Conservation (phyloP, 92 coral and sea anemone species). For the Nematostella vectensis region DNA sequence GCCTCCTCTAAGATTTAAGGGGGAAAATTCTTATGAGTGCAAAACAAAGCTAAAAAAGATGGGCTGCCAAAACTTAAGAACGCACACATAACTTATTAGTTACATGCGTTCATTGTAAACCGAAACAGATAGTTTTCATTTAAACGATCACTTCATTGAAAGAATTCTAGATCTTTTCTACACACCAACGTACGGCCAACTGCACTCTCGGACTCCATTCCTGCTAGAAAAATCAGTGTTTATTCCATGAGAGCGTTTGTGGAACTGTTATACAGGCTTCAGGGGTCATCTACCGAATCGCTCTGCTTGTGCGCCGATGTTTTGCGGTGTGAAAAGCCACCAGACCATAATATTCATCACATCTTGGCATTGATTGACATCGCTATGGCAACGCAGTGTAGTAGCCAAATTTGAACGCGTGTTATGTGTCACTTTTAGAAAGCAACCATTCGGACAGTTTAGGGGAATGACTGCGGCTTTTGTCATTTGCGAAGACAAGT, state of each 20-base stretch:
- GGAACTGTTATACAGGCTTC: background rate
- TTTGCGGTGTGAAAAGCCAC: slow-evolving; percentile 27
- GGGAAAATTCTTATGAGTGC: slow-evolving; percentile 20
- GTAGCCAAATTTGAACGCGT: no score
- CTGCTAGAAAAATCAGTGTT: slow-evolving; percentile 39
- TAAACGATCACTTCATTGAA: no score
- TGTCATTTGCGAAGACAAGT: no score
- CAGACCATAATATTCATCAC: slow-evolving; percentile 66
- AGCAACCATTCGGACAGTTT: no score
- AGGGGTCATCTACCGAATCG: background rate
- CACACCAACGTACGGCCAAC: slow-evolving; percentile 84
- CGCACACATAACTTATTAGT: no score
- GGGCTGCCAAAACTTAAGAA: no score
- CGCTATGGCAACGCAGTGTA: slow-evolving; percentile 20
- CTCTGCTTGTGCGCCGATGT: background rate
- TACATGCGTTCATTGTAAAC: no score
- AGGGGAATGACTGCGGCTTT: no score
- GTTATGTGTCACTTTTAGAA: no score
- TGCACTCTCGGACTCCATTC: slow-evolving; percentile 64
- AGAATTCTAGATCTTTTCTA: slow-evolving; percentile 25
- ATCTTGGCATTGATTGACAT: slow-evolving; percentile 21
- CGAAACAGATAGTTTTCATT: no score
- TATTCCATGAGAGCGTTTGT: slow-evolving; percentile 20
- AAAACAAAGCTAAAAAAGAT: slow-evolving; percentile 4
- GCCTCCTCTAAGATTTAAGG: slow-evolving; percentile 65